Evolutionary conservation across 1,140 invertebrate genomes (phyloP).

Genomic region (Trachymyrmex cornetzi): DNA sequence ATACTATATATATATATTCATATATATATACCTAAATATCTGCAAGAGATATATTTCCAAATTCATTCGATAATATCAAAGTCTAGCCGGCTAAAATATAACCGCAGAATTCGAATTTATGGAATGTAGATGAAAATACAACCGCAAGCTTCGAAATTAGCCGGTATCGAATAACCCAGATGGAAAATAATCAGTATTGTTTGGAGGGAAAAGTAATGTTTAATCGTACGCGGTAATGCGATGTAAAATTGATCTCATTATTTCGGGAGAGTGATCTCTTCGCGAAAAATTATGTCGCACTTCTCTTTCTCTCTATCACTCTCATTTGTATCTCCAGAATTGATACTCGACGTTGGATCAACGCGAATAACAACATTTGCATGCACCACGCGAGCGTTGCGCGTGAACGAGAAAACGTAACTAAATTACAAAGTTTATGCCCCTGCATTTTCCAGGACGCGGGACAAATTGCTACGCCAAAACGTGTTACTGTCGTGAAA

Average conservation of each 20-base stretch:
- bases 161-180: neutral
- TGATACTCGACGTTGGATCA: slow-evolving; percentile 71
- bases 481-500: slow-evolving; percentile 66
- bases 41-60: neutral
- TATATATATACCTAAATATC: neutral
- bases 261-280: neutral
- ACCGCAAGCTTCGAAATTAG: slow-evolving; percentile 25
- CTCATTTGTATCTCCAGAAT: slow-evolving; percentile 63
- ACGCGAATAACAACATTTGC: slow-evolving; percentile 72
- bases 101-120: slow-evolving; percentile 19
- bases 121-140: neutral
- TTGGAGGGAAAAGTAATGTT: neutral
- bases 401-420: slow-evolving; percentile 69
- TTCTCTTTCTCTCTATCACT: slow-evolving; percentile 25
- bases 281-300: slow-evolving; percentile 4
- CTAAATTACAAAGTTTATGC: slow-evolving; percentile 73
- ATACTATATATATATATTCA: no score
- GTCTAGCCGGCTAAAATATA: neutral
- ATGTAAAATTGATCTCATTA: slow-evolving; percentile 47
- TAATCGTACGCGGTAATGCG: slow-evolving; percentile 24
- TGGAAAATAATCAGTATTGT: neutral
- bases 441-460: slow-evolving; percentile 64
- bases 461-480: slow-evolving; percentile 73
- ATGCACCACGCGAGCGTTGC: slow-evolving; percentile 67
- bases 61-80: neutral